Evolutionary conservation across 2,888 invertebrate genomes (phyloP), one percentile per base, ranked within the genome.

Genomic region (Eupelmus urozonus): DNA sequence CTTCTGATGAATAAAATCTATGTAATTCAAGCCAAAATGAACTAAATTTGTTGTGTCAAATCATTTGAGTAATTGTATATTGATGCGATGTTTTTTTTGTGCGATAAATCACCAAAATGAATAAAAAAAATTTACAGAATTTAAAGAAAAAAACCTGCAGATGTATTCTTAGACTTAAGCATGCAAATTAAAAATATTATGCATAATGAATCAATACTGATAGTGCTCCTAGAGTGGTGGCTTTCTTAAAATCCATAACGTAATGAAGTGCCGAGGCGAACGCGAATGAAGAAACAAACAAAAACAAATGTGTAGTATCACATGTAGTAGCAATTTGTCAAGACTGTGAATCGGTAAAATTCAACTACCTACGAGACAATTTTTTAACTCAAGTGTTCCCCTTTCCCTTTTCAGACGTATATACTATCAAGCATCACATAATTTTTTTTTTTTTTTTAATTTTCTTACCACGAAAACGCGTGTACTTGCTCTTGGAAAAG

Each of bases 1-100:
- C 86, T 88, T 88, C 85, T 87, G 86, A 83, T 85, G 82, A 86
- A 86, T 85, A 85, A 88, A 88, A 49, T 83, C 84, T 83, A 84
- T 86, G 83, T 86, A 86, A 86, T 83, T 84, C 85, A 86, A 88
- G 85, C 83, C 84, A 86, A 88, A 83, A 81, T 80, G 81, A 84
- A 83, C 81, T 83, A 82, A 83, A 83, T 83, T 53, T 84, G 83
- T 86, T 85, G 86, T 86, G 85, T 88, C 81, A 84, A 83, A 83
- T 86, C 82, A 85, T 84, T 86, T 81, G 81, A 83, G 65, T 34
- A 67, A 65, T 73, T 78, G 71, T 81, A 79, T 63, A 80, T 81
- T 81, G 80, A 81, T 82, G 80, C 82, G 78, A 81, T 81, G 76
- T 49, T 53, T 70, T 66, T 69, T 71, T 51, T 72, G 42, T 73